phyloP scores from a whole-genome alignment of 2,113 vertebrate genomes.

The Eolophus roseicapilla region DNA sequence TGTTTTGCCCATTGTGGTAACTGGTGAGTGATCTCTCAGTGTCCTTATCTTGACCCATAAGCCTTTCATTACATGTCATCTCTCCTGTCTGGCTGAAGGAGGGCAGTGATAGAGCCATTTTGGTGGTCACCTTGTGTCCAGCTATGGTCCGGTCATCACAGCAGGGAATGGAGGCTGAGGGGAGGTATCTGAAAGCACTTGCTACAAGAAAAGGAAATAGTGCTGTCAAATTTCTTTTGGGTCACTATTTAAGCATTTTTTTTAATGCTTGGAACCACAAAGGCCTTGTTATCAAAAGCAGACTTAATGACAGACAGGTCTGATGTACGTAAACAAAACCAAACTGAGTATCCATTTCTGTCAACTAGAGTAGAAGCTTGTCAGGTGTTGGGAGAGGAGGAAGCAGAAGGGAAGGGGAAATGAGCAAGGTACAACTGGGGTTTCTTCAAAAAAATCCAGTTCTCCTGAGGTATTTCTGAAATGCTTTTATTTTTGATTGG shows the following conservation, averaged over 20 bases:
- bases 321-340: background rate
- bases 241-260: background rate
- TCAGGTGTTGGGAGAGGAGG: background rate
- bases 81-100: background rate
- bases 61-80: background rate
- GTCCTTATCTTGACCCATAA: background rate
- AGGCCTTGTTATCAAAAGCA: background rate
- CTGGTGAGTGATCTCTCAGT: background rate
- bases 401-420: background rate
- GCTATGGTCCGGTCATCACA: too few species aligned
- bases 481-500: background rate
- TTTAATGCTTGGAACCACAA: background rate
- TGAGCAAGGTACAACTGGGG: background rate
- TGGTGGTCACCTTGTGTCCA: background rate
- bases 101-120: background rate
- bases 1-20: background rate
- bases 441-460: background rate
- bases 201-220: background rate
- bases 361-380: background rate
- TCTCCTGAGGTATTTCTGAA: background rate
- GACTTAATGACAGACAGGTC: background rate
- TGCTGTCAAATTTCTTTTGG: background rate
- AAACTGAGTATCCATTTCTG: background rate
- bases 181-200: background rate
- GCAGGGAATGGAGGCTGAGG: background rate